Conservation (phyloP, 1,140 invertebrate species). For the Diprion similis region DNA sequence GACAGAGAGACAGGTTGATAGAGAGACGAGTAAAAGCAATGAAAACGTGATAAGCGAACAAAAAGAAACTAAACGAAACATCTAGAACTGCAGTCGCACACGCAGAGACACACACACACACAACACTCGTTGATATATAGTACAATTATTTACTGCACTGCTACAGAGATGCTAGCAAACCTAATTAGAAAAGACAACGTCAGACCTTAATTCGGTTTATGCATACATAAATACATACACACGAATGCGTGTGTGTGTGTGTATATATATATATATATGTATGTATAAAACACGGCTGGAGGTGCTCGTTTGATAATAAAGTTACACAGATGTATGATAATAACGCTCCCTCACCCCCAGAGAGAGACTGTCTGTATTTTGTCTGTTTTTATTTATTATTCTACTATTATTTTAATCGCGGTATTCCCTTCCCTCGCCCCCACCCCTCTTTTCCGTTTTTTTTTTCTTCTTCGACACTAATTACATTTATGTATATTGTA, state of each 20-base stretch:
- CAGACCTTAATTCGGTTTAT: neutral
- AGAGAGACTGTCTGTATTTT: too few species aligned
- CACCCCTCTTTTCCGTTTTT: too few species aligned
- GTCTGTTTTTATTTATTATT: too few species aligned
- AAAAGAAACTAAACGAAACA: neutral
- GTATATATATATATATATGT: neutral
- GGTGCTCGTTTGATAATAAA: neutral
- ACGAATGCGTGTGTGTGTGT: too few species aligned
- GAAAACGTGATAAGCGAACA: neutral
- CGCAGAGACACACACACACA: neutral
- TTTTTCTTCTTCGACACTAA: too few species aligned
- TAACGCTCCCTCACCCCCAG: too few species aligned
- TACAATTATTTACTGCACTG: neutral
- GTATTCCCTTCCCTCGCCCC: too few species aligned
- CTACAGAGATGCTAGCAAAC: neutral
- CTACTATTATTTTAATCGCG: too few species aligned
- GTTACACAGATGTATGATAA: too few species aligned
- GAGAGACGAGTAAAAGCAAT: neutral
- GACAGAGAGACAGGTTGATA: neutral
- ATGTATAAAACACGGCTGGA: neutral
- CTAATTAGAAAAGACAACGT: conserved; percentile 1
- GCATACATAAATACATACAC: too few species aligned
- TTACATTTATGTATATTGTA: too few species aligned
- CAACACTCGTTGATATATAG: neutral
- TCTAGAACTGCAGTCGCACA: neutral